Evolutionary conservation across 2,888 invertebrate genomes (phyloP), one percentile per base, ranked within the genome.

Genomic region (Pimpla rufipes): DNA sequence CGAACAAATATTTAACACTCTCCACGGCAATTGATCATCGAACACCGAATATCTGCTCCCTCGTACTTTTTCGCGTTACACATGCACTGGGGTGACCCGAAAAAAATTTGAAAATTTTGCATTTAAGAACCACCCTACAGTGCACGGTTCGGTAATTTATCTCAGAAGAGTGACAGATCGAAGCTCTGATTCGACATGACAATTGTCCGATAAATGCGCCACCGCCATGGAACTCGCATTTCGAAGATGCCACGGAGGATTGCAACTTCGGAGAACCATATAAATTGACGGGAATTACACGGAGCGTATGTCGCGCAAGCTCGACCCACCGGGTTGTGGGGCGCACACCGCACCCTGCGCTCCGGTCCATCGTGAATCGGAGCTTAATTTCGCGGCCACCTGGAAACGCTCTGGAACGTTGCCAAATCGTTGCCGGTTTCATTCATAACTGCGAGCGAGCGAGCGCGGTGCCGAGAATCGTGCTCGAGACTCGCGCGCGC

Each of bases 351-450:
- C 47, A 37, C 29, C 42, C 42, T 18, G 35, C 71, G 35, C 73
- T 62, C 67, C 40, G 73, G 62, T 67, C 62, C 74, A 55, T 81
- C 73, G 68, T 80, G 86, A 84, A 87, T 85, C 87, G 86, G 85
- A 88, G 88, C 87, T 89, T 89, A 90, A 90, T 90, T 89, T 89
- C 85, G 84, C 85, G 86, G 81, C 89, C 89, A 88, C 85, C 89
- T 88, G 88, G 86, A 88, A 89, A 87, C 85, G 82, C 88, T 87
- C 88, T 90, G 90, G 90, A 87, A 80, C 80, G 79, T 79, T 88
- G 90, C 90, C 89, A 90, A 87, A 88, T 88, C 86, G 86, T 87
- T 88, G 85, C 84, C 81, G 85, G 86, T 85, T 88, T 88, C 89
- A 87, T 88, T 89, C 88, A 87, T 88, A 87, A 87, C 87, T 73